Percentiles rank a stretch among this genome's conserved stretches.
These are phyloP conservation scores for Graptemys geographica DNA, from an alignment of 2,797 vertebrate genomes.

Conservation along the genomic window DNA sequence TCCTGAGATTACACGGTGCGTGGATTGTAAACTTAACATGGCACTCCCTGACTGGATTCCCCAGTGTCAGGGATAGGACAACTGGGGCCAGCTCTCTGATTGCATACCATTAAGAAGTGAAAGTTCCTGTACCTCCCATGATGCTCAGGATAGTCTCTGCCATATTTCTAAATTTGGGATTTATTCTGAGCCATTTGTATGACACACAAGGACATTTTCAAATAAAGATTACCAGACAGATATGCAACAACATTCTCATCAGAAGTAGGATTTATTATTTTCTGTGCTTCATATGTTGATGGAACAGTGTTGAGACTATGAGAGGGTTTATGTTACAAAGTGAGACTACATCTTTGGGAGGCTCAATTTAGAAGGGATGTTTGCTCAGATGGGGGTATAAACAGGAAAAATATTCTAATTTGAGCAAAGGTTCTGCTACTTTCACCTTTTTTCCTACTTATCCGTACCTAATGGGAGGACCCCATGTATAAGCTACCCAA, in stretches of 20 bases:
- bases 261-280: not conserved
- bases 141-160: not conserved
- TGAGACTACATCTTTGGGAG: not conserved
- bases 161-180: not conserved
- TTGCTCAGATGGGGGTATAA: not conserved
- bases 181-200: not conserved
- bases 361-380: not conserved
- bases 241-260: not conserved
- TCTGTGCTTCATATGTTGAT: not conserved
- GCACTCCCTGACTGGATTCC: not conserved
- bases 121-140: not conserved
- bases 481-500: not conserved
- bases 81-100: not conserved
- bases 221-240: not conserved
- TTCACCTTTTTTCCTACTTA: not conserved
- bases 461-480: not conserved
- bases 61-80: not conserved
- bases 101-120: not conserved
- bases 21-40: not conserved
- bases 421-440: slow-evolving; percentile 1
- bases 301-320: not conserved
- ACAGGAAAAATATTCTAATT: not conserved
- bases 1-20: not conserved
- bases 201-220: not conserved
- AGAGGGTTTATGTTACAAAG: not conserved